Base-by-base conservation (phyloP, 2,113 vertebrate species). In the Gymnarchus niloticus region DNA sequence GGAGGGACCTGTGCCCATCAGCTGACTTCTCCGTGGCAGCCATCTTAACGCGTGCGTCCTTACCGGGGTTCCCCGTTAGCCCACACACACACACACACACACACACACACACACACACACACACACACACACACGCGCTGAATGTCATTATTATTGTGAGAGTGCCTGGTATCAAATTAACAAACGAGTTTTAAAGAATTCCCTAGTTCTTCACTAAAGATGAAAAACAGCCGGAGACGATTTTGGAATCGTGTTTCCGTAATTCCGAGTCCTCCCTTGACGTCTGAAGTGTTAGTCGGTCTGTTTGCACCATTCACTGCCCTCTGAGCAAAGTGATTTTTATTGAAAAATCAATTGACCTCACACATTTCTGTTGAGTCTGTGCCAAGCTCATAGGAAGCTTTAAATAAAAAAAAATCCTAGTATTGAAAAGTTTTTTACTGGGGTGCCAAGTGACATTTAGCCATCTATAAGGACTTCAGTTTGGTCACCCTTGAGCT, bases 341-440 rank as follows among this genome's bases (percentile, higher is more conserved):
- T 17, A 17, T 73, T 73, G 65, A 73, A 73, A 73, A 19, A 73
- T 41, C 33, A 19, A 14, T 17, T 41, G 65, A 1, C 33, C 65
- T 73, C 59, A 17, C 33, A 37, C 65, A 73, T 73, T 73, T 65
- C 25, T 65, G 59, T 8, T 28, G 59, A 65, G 25, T 65, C 33
- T 73, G 14, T 73, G 33, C 33, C 19, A 41, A 19, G 65, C 65
- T 73, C 33, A 10, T 73, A 73, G 33, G 33, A 73, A 73, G 65
- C 28, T 41, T 73, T 73, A 37, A 73, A 73, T 73, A 33, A 73
- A 73, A 73, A 73, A 73, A 28, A 73, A n/a, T n/a, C n/a, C n/a
- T n/a, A n/a, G n/a, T n/a, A n/a, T n/a, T n/a, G n/a, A 33, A 73
- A 41, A 33, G 8, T 73, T 17, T 73, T 73, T 73, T 12, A 41